These are phyloP conservation scores for Trachelus tabidus DNA, from an alignment of 2,888 invertebrate species.

Conservation along the genomic window DNA sequence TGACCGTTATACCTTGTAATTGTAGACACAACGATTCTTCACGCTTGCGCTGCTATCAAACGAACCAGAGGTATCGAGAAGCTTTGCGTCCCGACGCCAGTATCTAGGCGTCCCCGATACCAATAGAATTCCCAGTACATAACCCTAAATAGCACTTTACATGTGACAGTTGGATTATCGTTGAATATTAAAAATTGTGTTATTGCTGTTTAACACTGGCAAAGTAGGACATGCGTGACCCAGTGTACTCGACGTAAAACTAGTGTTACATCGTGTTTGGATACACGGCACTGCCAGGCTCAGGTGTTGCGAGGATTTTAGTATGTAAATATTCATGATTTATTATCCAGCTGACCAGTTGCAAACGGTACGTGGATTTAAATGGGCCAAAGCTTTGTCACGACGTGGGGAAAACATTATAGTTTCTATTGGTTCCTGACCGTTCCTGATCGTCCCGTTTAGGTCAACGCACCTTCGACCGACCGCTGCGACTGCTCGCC, in stretches of 20 bases:
- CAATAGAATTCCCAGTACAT: not conserved
- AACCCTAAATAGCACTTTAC: not conserved
- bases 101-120: not conserved
- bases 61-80: too few species aligned
- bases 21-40: not conserved
- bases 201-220: not conserved
- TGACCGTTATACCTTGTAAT: not conserved
- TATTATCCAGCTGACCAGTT: not conserved
- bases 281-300: not conserved
- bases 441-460: conserved; percentile 4
- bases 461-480: conserved; percentile 24
- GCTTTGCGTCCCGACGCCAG: too few species aligned
- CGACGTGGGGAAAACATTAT: not conserved
- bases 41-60: too few species aligned
- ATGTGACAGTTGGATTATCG: not conserved
- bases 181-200: not conserved
- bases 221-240: not conserved
- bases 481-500: not conserved
- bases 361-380: not conserved
- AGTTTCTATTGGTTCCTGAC: not conserved
- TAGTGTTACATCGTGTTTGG: not conserved
- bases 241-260: not conserved
- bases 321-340: not conserved
- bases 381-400: not conserved
- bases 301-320: not conserved